Evolutionary conservation across 2,797 vertebrate genomes (phyloP).

Genomic region (Catamblyrhynchus diadema): DNA sequence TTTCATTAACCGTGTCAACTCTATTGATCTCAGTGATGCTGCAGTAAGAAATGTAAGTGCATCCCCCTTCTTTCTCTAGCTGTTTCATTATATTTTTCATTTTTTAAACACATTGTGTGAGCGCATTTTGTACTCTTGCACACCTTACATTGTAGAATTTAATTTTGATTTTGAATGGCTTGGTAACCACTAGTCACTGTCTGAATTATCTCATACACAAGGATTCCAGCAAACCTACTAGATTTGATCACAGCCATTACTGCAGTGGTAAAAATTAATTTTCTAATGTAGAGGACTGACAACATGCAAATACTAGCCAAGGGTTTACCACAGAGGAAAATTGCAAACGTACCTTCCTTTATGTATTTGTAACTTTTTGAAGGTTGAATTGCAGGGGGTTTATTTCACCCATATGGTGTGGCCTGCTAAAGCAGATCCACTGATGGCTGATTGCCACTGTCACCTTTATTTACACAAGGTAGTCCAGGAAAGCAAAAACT

Average conservation of each 20-base stretch:
- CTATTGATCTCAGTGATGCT: conserved; percentile 6
- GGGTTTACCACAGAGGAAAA: neutral
- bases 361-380: neutral
- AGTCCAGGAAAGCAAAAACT: neutral
- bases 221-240: neutral
- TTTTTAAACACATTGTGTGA: neutral
- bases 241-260: neutral
- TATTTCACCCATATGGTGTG: neutral
- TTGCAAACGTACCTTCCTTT: neutral
- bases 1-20: conserved; percentile 8
- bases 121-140: neutral
- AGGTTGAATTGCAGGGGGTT: neutral
- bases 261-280: neutral
- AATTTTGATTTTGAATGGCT: neutral
- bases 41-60: neutral
- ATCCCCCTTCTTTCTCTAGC: neutral
- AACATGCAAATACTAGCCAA: neutral
- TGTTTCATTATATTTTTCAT: neutral
- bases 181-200: neutral
- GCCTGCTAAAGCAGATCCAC: neutral
- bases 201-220: neutral
- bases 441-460: neutral
- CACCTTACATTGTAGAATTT: neutral
- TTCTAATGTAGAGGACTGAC: neutral
- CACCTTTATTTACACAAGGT: neutral